Evolutionary conservation across 2,888 invertebrate genomes (phyloP), one percentile per base, ranked within the genome.

Genomic region (Cheilosia impressa): DNA sequence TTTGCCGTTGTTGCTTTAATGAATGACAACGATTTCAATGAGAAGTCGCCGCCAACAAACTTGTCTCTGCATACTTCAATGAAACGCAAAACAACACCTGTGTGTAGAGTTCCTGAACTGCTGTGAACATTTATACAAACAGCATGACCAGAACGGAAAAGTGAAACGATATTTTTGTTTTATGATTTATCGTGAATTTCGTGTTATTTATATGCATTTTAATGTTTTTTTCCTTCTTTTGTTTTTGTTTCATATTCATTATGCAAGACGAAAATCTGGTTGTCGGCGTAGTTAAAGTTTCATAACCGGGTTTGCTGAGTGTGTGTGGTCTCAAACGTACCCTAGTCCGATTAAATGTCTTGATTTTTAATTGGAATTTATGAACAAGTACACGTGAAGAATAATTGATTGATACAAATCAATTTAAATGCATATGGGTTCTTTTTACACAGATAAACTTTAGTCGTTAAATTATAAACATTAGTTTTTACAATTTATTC

Each of bases 71-170:
- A 19, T 22, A 76, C 34, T 27, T 76, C 60, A 68, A 60, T 68
- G 66, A 68, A 76, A 68, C 41, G 76, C 60, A 76, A 57, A 60
- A 68, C 58, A 60, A 53, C 76, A 68, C 66, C 58, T 68, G 66
- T 60, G 50, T 52, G 57, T 57, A 27, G 19, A 66, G 22, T 27
- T 65, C 34, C 63, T 55, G 17, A 7, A 22, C 19, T 34, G 47
- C 22, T 34, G 34, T 47, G 19, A 4, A 52, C 52, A 65, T 24
- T 38, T 13, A 7, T 13, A n/a, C 22, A 38, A 38, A 41, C 41
- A 41, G 50, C 38, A 17, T 22, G 41, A 19, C 19, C 43, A 72
- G 43, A 45, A 62, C 31, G 45, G 62, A 52, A 72, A 62, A 53
- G 27, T 72, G 72, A 72, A 52, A 62, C 19, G 19, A n/a, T 38